These are phyloP conservation scores for Zaprionus bogoriensis DNA, from an alignment of 2,888 invertebrate genomes.

Conservation along the genomic window DNA sequence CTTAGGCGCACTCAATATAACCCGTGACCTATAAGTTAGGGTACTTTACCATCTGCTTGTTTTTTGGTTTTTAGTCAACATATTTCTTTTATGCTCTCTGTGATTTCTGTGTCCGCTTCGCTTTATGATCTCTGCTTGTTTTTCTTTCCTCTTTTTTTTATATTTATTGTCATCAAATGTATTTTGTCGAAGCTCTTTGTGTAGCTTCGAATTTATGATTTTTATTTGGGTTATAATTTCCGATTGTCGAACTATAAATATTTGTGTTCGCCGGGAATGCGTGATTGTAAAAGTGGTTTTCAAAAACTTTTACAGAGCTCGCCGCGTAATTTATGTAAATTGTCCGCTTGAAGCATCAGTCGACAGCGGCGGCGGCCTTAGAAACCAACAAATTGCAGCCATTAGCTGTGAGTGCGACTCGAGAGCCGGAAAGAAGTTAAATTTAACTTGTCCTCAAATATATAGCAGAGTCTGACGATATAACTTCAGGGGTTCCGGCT, in stretches of 20 bases:
- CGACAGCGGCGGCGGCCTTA: background rate
- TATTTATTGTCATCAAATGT: constrained; percentile 54
- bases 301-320: constrained; percentile 4
- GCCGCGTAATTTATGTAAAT: constrained; percentile 35
- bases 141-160: constrained; percentile 11
- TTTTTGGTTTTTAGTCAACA: too few species aligned
- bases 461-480: too few species aligned
- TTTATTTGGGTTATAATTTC: constrained; percentile 51
- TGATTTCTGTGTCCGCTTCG: constrained; percentile 16
- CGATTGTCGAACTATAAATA: constrained; percentile 48
- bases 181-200: constrained; percentile 43
- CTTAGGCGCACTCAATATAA: background rate
- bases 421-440: too few species aligned
- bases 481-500: too few species aligned
- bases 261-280: constrained; percentile 20
- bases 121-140: constrained; percentile 33
- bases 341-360: background rate
- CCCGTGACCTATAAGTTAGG: background rate
- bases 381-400: too few species aligned
- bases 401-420: too few species aligned
- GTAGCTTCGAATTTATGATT: constrained; percentile 49
- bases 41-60: constrained; percentile 5
- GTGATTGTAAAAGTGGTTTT: constrained; percentile 20
- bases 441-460: too few species aligned
- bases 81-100: background rate